phyloP scores from a whole-genome alignment of 2,888 invertebrate genomes.

The Podabrus alpinus region DNA sequence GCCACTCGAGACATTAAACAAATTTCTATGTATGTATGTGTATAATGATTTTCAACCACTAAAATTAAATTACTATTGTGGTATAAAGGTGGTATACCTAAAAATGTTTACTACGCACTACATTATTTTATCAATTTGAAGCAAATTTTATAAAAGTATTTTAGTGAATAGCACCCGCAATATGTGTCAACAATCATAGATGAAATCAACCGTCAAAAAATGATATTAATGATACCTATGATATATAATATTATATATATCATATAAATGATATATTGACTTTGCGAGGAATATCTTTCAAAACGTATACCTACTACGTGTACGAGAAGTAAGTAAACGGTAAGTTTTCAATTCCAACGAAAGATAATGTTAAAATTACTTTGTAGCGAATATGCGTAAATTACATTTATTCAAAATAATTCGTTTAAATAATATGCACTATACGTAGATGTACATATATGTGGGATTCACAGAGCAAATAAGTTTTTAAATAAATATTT shows the following conservation, averaged over 20 bases:
- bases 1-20: not conserved
- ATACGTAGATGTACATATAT: no score
- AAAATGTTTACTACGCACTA: not conserved
- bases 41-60: not conserved
- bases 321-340: not conserved
- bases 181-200: not conserved
- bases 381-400: not conserved
- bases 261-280: not conserved
- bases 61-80: no score
- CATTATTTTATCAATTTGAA: not conserved
- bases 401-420: no score
- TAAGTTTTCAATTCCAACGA: not conserved
- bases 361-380: not conserved
- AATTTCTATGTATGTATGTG: not conserved
- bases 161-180: not conserved
- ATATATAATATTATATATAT: not conserved
- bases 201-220: not conserved
- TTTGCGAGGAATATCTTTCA: not conserved
- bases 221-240: not conserved
- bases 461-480: no score
- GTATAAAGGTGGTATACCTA: no score
- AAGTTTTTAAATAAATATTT: no score
- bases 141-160: not conserved
- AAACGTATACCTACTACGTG: not conserved
- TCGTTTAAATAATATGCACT: no score